Conservation (phyloP, 2,797 vertebrate genomes). For the Anisognathus igniventris region DNA sequence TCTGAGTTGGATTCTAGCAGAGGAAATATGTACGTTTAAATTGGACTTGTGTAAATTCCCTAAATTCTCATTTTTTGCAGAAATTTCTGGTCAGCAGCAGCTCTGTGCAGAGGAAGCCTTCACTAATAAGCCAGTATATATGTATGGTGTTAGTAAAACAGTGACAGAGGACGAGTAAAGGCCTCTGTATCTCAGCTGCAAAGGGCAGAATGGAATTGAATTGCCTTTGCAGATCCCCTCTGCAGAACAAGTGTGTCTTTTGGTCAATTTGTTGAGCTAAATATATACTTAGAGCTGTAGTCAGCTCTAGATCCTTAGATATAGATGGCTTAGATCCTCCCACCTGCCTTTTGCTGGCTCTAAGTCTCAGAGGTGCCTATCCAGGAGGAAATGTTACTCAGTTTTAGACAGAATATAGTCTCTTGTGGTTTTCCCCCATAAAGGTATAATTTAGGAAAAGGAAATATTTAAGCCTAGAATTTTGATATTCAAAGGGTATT, state of each 20-base stretch:
- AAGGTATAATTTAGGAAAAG: neutral
- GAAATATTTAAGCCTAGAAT: neutral
- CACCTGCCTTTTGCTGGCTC: neutral
- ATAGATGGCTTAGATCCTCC: neutral
- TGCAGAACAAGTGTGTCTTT: neutral
- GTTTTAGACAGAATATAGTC: neutral
- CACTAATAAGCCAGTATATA: neutral
- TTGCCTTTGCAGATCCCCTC: neutral
- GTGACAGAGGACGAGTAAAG: neutral
- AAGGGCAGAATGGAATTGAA: neutral
- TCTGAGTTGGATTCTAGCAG: neutral
- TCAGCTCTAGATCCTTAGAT: neutral
- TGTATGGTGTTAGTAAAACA: neutral
- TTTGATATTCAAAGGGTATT: neutral
- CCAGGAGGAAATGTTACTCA: neutral
- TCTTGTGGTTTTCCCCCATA: neutral
- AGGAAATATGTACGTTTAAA: neutral
- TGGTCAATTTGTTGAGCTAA: neutral
- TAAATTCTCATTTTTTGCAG: neutral
- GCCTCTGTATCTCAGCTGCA: neutral
- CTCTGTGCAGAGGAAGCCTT: neutral
- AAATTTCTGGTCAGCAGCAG: neutral
- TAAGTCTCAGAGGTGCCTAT: neutral
- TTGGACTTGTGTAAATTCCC: neutral
- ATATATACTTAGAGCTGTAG: neutral